Evolutionary conservation across 2,888 invertebrate species (phyloP).

Genomic region (Spodoptera littoralis): DNA sequence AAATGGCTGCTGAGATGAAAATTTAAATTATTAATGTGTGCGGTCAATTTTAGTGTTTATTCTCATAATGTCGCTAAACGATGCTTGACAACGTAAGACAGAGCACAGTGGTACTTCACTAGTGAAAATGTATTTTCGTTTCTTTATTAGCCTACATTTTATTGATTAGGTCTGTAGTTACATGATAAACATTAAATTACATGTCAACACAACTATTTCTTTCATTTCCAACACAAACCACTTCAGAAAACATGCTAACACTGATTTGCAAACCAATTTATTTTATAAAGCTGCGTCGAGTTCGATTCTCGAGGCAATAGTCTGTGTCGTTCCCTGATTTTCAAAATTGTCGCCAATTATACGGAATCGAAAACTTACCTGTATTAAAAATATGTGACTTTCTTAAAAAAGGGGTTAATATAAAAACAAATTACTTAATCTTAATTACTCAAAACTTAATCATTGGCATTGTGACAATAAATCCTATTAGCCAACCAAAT

Average conservation of each 20-base stretch:
- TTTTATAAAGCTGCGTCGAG: too few relatives aligned
- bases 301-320: too few relatives aligned
- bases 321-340: too few relatives aligned
- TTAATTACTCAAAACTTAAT: too few relatives aligned
- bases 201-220: conserved; percentile 87
- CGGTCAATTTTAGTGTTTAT: conserved; percentile 64
- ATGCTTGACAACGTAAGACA: conserved; percentile 72
- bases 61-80: conserved; percentile 58
- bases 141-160: conserved; percentile 72
- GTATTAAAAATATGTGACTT: too few relatives aligned
- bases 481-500: too few relatives aligned
- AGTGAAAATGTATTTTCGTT: conserved; percentile 67
- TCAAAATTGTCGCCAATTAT: too few relatives aligned
- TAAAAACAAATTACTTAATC: too few relatives aligned
- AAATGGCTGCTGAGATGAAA: conserved; percentile 44
- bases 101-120: conserved; percentile 73
- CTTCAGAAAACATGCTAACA: conserved; percentile 47
- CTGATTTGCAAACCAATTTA: conserved; percentile 34
- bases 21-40: conserved; percentile 19
- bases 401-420: too few relatives aligned
- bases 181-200: conserved; percentile 87
- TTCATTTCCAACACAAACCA: conserved; percentile 82
- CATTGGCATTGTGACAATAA: too few relatives aligned
- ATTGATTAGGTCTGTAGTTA: conserved; percentile 85
- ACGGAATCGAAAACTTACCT: too few relatives aligned